phyloP scores from a whole-genome alignment of 92 coral and sea anemone species.

The Palythoa grandis region DNA sequence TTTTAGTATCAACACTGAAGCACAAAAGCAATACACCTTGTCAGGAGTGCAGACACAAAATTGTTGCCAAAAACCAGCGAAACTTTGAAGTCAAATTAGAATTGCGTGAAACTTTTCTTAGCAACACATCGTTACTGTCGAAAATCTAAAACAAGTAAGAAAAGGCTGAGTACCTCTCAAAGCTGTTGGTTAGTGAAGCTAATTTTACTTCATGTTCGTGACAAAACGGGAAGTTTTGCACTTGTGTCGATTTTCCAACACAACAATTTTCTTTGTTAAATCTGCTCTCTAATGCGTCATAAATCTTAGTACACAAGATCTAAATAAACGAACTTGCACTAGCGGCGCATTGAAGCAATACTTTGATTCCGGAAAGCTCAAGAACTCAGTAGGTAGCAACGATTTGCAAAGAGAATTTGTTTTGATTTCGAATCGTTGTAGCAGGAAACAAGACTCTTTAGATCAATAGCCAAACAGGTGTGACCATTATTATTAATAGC shows the following conservation, averaged over 20 bases:
- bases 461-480: constrained; percentile 26
- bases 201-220: background rate
- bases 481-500: background rate
- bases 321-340: background rate
- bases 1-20: too few species aligned
- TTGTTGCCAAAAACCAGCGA: too few species aligned
- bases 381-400: constrained; percentile 33
- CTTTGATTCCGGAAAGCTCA: constrained; percentile 31
- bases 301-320: background rate
- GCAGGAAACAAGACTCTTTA: background rate
- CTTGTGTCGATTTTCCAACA: background rate
- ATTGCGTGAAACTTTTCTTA: too few species aligned
- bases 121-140: too few species aligned
- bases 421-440: constrained; percentile 21
- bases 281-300: background rate
- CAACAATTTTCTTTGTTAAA: background rate
- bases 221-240: background rate
- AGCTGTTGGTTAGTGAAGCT: background rate
- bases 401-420: constrained; percentile 3
- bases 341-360: constrained; percentile 6
- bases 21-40: too few species aligned
- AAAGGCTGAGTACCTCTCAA: background rate
- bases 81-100: too few species aligned
- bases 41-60: too few species aligned
- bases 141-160: background rate